These are phyloP conservation scores for Frankliniella intonsa DNA, from an alignment of 2,888 invertebrate species.

Conservation along the genomic window DNA sequence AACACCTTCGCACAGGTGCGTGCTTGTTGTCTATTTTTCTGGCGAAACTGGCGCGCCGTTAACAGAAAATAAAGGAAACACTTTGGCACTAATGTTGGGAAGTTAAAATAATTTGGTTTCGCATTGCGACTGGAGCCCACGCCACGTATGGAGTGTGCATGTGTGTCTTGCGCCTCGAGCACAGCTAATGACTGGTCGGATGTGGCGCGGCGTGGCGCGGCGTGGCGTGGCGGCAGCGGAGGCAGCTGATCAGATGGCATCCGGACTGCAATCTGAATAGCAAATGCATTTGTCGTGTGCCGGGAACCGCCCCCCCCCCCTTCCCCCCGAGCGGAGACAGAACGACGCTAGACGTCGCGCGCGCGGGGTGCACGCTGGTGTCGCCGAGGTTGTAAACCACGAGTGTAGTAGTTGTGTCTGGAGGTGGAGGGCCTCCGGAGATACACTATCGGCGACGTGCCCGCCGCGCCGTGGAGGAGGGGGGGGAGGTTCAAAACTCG, in stretches of 20 bases:
- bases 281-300: constrained; percentile 24
- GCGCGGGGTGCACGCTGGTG: neutral
- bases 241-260: neutral
- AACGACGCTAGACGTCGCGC: neutral
- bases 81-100: no score
- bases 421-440: neutral
- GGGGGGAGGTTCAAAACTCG: no score
- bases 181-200: neutral
- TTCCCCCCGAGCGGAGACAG: neutral
- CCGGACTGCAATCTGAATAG: constrained; percentile 13
- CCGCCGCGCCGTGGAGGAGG: neutral
- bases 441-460: neutral
- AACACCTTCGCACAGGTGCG: no score
- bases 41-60: no score
- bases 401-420: neutral
- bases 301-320: neutral
- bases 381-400: constrained; percentile 12
- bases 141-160: no score
- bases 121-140: no score
- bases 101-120: no score
- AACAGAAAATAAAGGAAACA: no score
- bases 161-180: neutral
- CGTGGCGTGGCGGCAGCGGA: neutral
- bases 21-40: no score
- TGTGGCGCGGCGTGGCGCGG: neutral